Evolutionary conservation across 1,140 invertebrate genomes (phyloP).

Genomic region (Steinernema khuongi): DNA sequence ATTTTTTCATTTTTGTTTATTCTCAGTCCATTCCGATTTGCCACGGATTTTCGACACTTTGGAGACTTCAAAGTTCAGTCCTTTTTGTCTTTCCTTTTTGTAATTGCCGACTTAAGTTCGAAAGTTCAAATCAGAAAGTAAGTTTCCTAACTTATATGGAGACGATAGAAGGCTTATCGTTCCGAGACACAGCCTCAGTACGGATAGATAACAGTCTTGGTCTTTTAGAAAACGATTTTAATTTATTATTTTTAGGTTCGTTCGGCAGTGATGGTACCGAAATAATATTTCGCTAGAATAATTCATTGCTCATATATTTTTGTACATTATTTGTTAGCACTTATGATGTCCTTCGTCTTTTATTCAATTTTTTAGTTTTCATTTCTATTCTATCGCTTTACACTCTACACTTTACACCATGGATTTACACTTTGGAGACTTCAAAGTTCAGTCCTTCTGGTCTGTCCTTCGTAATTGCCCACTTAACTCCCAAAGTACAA

Average conservation of each 20-base stretch:
- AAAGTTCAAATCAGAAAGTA: background rate
- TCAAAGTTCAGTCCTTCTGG: constrained; percentile 19
- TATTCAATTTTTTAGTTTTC: constrained; percentile 18
- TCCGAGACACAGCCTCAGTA: background rate
- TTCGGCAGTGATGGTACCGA: background rate
- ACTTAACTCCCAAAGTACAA: background rate
- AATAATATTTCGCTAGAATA: constrained; percentile 4
- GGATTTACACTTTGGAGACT: constrained; percentile 19
- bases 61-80: constrained; percentile 17
- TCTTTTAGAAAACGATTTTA: too few species aligned
- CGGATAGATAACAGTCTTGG: too few species aligned
- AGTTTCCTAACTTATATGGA: background rate
- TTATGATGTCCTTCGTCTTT: constrained; percentile 11
- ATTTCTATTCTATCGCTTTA: too few species aligned
- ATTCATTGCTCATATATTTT: background rate
- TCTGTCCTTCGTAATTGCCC: background rate
- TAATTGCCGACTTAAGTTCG: background rate
- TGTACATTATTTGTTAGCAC: constrained; percentile 1
- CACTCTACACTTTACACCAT: too few species aligned
- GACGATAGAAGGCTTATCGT: constrained; percentile 14
- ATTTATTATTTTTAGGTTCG: too few species aligned
- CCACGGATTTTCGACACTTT: constrained; percentile 19
- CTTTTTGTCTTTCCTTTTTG: constrained; percentile 15
- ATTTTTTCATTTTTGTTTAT: background rate
- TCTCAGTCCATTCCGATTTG: constrained; percentile 8